phyloP scores from a whole-genome alignment of 2,888 invertebrate genomes.

The Tuta absoluta region DNA sequence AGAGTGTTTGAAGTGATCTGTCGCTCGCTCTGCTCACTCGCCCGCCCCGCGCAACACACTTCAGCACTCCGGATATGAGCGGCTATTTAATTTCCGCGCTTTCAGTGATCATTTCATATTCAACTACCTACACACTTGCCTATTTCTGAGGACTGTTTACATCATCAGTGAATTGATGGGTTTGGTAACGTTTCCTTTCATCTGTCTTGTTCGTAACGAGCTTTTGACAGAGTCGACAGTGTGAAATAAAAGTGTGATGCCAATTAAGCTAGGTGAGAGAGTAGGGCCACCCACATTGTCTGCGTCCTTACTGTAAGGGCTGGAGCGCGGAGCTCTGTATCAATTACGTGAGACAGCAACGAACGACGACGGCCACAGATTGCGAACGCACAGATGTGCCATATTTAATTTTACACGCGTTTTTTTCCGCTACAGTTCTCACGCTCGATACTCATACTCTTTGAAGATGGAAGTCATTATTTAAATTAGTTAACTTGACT shows the following conservation, averaged over 20 bases:
- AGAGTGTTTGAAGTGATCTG: neutral
- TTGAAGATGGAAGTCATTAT: constrained; percentile 18
- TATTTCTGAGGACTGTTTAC: constrained; percentile 43
- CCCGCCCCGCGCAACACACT: constrained; percentile 48
- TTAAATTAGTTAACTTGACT: constrained; percentile 17
- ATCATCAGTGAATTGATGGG: constrained; percentile 15
- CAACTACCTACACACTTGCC: constrained; percentile 54
- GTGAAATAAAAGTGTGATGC: constrained; percentile 19
- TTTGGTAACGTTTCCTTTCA: constrained; percentile 14
- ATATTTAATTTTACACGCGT: constrained; percentile 5
- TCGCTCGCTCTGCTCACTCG: neutral
- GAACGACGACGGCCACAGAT: constrained; percentile 27
- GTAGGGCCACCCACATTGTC: constrained; percentile 24
- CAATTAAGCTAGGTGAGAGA: constrained; percentile 19
- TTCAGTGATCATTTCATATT: constrained; percentile 70
- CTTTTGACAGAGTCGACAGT: constrained; percentile 10
- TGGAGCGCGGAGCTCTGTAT: constrained; percentile 27
- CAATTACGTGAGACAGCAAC: constrained; percentile 30
- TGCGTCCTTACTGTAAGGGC: constrained; percentile 10
- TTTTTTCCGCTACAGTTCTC: constrained; percentile 13
- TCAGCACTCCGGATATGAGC: constrained; percentile 68
- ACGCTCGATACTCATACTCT: constrained; percentile 9
- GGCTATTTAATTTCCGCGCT: constrained; percentile 78
- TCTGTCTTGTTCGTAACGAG: constrained; percentile 10
- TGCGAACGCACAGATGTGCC: constrained; percentile 17